phyloP scores from a whole-genome alignment of 2,888 invertebrate species.

The Mystacides longicornis region DNA sequence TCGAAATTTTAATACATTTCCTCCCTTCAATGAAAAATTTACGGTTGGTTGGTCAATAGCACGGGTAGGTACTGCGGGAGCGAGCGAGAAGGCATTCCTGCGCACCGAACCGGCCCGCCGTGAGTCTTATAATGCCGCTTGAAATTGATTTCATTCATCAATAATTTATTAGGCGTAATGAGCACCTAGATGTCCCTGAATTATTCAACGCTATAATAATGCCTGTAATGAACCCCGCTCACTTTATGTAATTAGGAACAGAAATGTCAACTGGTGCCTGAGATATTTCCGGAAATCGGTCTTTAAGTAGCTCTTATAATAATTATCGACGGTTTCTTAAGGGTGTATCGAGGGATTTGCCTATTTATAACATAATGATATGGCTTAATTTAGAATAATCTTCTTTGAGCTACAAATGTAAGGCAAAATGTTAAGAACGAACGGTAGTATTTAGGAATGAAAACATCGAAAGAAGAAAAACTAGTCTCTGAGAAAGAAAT shows the following conservation, averaged over 20 bases:
- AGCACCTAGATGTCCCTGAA: not conserved
- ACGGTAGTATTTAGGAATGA: too few relatives aligned
- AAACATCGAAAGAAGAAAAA: too few relatives aligned
- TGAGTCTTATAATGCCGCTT: not conserved
- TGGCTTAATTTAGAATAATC: too few relatives aligned
- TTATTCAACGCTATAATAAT: not conserved
- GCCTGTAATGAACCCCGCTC: not conserved
- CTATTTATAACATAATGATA: too few relatives aligned
- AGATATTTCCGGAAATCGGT: too few relatives aligned
- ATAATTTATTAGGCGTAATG: not conserved
- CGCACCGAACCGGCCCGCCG: not conserved
- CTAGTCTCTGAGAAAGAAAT: too few relatives aligned
- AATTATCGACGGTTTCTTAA: too few relatives aligned
- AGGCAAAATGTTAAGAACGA: too few relatives aligned
- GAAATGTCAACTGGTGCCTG: not conserved
- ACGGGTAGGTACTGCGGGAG: not conserved
- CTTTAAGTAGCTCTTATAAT: too few relatives aligned
- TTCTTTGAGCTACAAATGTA: too few relatives aligned
- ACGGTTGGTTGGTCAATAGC: not conserved
- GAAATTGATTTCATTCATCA: not conserved
- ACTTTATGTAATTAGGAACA: not conserved
- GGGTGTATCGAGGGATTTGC: too few relatives aligned
- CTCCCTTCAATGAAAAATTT: not conserved
- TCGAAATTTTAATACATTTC: not conserved
- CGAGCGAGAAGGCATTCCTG: not conserved